Percentiles rank a stretch among this genome's conserved stretches.
These are phyloP conservation scores for Hermatobates lingyangjiaoensis DNA, from an alignment of 1,140 invertebrate species.

Conservation along the genomic window DNA sequence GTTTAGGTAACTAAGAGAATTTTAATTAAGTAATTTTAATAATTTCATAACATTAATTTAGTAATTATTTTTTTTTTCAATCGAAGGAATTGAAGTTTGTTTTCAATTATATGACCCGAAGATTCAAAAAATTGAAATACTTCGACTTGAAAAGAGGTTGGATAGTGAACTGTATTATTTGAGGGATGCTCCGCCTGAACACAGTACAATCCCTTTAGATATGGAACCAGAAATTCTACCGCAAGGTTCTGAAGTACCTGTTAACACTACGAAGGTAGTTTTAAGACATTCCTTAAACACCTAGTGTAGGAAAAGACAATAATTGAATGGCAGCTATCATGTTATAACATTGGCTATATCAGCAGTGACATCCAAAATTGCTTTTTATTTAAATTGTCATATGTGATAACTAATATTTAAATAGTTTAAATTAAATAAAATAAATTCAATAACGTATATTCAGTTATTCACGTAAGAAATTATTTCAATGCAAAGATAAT, in stretches of 20 bases:
- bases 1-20: conserved; percentile 36
- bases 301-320: too few relatives aligned
- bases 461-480: too few relatives aligned
- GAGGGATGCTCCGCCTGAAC: conserved; percentile 80
- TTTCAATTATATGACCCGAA: conserved; percentile 91
- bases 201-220: conserved; percentile 81
- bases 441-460: too few relatives aligned
- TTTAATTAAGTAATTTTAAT: not conserved
- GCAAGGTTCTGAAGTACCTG: conserved; percentile 57
- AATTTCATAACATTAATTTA: too few relatives aligned
- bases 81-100: conserved; percentile 58
- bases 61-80: not conserved
- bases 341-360: too few relatives aligned
- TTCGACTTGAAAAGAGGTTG: conserved; percentile 79
- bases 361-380: too few relatives aligned
- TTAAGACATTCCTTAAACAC: too few relatives aligned
- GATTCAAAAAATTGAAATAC: conserved; percentile 72
- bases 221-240: conserved; percentile 67
- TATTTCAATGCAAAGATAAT: too few relatives aligned
- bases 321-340: too few relatives aligned
- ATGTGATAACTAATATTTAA: too few relatives aligned
- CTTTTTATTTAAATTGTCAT: too few relatives aligned
- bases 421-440: too few relatives aligned
- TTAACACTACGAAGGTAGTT: conserved; percentile 68
- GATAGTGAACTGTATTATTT: conserved; percentile 82